These are phyloP conservation scores for Ceratitis capitata DNA, from an alignment of 1,140 invertebrate species.

Conservation along the genomic window DNA sequence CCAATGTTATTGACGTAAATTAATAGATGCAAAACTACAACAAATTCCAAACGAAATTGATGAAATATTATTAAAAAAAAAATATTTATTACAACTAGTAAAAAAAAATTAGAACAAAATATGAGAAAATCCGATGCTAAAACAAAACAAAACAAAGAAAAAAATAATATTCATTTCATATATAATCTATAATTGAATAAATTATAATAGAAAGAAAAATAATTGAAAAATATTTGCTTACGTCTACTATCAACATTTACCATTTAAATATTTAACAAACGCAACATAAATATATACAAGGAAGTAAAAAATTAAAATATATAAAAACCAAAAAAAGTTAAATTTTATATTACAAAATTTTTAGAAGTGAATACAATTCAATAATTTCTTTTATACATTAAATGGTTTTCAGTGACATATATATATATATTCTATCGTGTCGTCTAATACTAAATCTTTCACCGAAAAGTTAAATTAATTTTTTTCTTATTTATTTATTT, in stretches of 20 bases:
- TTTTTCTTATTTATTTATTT: too few relatives aligned
- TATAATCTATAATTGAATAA: not conserved
- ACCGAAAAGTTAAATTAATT: too few relatives aligned
- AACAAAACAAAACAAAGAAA: not conserved
- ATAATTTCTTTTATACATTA: not conserved
- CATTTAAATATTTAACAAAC: not conserved
- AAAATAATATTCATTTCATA: not conserved
- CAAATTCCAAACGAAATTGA: conserved; percentile 50
- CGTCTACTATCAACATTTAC: not conserved
- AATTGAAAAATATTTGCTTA: not conserved
- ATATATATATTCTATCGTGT: not conserved
- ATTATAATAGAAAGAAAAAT: not conserved
- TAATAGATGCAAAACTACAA: conserved; percentile 33
- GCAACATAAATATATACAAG: not conserved
- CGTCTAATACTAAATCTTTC: too few relatives aligned
- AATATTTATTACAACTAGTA: not conserved
- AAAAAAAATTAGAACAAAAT: conserved; percentile 12
- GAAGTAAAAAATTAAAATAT: not conserved
- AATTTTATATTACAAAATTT: too few relatives aligned
- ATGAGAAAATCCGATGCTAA: not conserved
- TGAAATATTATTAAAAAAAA: not conserved
- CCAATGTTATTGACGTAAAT: conserved; percentile 21
- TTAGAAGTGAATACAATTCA: not conserved
- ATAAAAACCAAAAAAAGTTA: not conserved
- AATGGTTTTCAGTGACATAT: not conserved